Base-by-base conservation (phyloP, 1,140 invertebrate species). In the Hirudo medicinalis region DNA sequence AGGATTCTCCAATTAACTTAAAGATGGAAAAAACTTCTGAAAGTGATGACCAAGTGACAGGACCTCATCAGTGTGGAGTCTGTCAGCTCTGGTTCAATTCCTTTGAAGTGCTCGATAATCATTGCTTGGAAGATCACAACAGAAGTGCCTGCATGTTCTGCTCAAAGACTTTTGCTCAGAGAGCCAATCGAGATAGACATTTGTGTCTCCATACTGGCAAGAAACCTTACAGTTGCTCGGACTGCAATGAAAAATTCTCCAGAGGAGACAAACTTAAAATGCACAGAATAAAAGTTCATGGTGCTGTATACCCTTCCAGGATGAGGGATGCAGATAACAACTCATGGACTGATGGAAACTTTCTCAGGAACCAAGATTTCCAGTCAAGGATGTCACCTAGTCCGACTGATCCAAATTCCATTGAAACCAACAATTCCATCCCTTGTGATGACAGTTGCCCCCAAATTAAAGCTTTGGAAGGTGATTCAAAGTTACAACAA, bases 151-250 rank as follows among this genome's bases (percentile, higher is more conserved):
- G 73, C 67, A 74, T 74, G 73, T 71, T 71, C 66, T 74, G 73
- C 70, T 22, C 57, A 2, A 74, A 74, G 66, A 74, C 73, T 20
- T 74, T 74, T 63, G 73, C 73, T 19, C 73, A 74, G 73, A 74
- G 70, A 63, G 73, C 73, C 29, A 74, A 74, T 70, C 57, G 73
- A 29, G 73, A 74, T 49, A 70, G 81, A 69, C 81, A 82, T 67
- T 78, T 79, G 72, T 74, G 80, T 15, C 78, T 79, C 13, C 81
- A 82, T 72, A 82, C 81, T 67, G 79, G 93, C 70, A 93, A 97
- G 83, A 95, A 96, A 80, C 94, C 94, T 0, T 92, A 97, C 79
- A 90, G 92, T 0, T 97, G 94, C 80, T 89, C 94, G 85, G 91
- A 95, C 2, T 97, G 94, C 83, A 91, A 90, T 0, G 86, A 86